Evolutionary conservation across 2,888 invertebrate species (phyloP), one percentile per base, ranked within the genome.

Genomic region (Patella ulyssiponensis): DNA sequence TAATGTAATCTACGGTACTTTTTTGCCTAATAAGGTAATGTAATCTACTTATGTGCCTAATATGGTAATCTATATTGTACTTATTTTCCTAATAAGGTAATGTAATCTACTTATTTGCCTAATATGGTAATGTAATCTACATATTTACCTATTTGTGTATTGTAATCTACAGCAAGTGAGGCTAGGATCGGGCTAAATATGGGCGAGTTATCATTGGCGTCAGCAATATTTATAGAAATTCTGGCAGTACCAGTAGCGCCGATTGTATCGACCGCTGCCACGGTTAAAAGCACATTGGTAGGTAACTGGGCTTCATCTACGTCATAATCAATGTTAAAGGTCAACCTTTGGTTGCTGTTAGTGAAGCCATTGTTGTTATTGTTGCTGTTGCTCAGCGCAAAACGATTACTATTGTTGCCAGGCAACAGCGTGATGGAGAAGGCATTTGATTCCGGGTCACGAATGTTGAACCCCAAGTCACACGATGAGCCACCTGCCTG

Each of bases 311-410:
- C 78, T 14, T 77, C 74, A 70, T 82, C 82, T 56, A 80, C 76
- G 78, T 83, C 81, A 72, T 83, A 83, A 77, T 80, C 78, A 3
- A 80, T 76, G 73, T 76, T 79, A 75, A 83, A 83, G 56, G 80
- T 79, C 12, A 83, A 73, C n/a, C 14, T 20, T 23, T 23, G 20
- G 44, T 44, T 44, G 44, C 9, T 73, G 17, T 79, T 23, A n/a
- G 44, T 72, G 54, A 76, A 71, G 14, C 64, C 73, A 77, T 78
- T 74, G 77, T 81, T 80, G 9, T 77, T 77, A 64, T 7, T 33
- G 44, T n/a, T 27, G 9, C 20, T 52, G 12, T 52, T 73, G 73
- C 71, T 71, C 52, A 81, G 23, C 73, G 78, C 70, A 73, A 83
- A 83, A 15, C 80, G 76, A 5, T 83, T 69, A 71, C 79, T 80